A percentile compares a stretch with the other conserved stretches of the same genome.
phyloP scores from a whole-genome alignment of 2,888 invertebrate species.

The Pseudococcus viburni region DNA sequence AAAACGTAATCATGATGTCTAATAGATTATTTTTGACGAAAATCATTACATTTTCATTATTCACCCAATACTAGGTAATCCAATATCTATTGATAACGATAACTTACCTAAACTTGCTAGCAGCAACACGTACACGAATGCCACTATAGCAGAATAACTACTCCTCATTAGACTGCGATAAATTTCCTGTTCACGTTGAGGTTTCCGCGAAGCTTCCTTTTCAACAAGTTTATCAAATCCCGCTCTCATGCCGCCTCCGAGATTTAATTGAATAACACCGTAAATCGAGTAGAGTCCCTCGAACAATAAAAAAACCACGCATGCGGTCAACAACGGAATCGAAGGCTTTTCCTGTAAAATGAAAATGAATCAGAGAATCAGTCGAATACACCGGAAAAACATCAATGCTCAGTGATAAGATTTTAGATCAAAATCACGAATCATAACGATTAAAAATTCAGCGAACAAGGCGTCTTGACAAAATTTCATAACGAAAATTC shows the following conservation, averaged over 20 bases:
- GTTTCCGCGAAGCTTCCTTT: neutral
- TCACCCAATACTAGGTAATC: too few relatives aligned
- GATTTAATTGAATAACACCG: neutral
- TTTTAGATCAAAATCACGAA: too few relatives aligned
- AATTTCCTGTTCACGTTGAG: neutral
- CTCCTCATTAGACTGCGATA: neutral
- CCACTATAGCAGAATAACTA: neutral
- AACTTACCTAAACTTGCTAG: too few relatives aligned
- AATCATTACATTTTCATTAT: too few relatives aligned
- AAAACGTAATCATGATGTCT: too few relatives aligned
- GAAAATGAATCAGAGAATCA: neutral
- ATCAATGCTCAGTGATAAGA: too few relatives aligned
- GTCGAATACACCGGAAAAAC: too few relatives aligned
- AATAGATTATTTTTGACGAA: too few relatives aligned
- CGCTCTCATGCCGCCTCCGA: neutral
- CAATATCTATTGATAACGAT: too few relatives aligned
- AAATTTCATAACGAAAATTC: too few relatives aligned
- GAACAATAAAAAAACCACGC: neutral
- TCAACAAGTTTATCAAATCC: neutral
- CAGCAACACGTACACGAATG: neutral
- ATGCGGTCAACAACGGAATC: neutral
- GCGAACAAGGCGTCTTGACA: too few relatives aligned
- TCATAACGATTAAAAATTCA: too few relatives aligned
- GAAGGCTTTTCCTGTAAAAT: constrained; percentile 2
- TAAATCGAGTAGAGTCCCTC: neutral